Evolutionary conservation across 2,888 invertebrate species (phyloP).

Genomic region (Agrochola circellaris): DNA sequence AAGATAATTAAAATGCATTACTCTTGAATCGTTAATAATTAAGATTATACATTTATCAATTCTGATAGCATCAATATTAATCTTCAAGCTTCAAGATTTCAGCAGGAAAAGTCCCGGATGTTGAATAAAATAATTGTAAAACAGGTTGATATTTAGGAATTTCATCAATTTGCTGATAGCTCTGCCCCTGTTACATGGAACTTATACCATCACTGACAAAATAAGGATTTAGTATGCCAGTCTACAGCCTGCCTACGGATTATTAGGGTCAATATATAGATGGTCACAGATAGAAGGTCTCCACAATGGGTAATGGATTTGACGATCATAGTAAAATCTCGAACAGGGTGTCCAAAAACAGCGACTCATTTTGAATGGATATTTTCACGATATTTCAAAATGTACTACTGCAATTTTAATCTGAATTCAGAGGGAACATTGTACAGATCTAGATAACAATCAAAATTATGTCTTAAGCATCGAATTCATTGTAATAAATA

Average conservation of each 20-base stretch:
- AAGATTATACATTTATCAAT: conserved; percentile 22
- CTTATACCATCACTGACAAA: not conserved
- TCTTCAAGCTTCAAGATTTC: not conserved
- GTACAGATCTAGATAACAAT: not conserved
- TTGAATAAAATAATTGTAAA: not conserved
- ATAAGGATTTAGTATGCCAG: not conserved
- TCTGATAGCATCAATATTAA: not conserved
- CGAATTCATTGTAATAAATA: conserved; percentile 13
- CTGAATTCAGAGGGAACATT: not conserved
- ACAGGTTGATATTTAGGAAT: too few species aligned
- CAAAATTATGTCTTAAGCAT: not conserved
- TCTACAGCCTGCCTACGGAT: too few species aligned
- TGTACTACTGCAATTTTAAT: not conserved
- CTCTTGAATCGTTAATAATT: not conserved
- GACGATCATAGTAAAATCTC: not conserved
- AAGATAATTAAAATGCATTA: not conserved
- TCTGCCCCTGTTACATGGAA: too few species aligned
- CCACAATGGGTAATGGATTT: not conserved
- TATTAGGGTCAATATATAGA: not conserved
- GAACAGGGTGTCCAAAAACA: not conserved
- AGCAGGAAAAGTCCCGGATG: not conserved
- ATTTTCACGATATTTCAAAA: not conserved
- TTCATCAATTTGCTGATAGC: not conserved
- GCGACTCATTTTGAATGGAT: not conserved
- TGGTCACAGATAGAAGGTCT: too few species aligned